Base-by-base conservation (phyloP, 1,140 invertebrate genomes). In the Drosophila kurseongensis region DNA sequence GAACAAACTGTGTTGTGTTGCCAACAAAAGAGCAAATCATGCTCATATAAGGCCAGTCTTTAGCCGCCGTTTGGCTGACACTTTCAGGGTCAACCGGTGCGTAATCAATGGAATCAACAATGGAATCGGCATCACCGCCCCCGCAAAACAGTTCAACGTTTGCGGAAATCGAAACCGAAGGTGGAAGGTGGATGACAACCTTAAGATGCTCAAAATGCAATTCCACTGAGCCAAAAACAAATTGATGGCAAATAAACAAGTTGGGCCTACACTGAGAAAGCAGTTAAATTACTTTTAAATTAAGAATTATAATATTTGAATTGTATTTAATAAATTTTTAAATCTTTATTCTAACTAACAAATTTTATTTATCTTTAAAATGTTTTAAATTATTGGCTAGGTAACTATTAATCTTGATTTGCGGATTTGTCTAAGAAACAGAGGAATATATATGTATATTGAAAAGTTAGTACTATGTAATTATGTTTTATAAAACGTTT, bases 41-140 rank as follows among this genome's bases (percentile, higher is more conserved):
- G 76, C 65, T 83, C 84, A 77, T 83, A 88, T 83, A 85, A 75
- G 82, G 82, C 56, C 74, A 71, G 58, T 60, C 58, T 67, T 60
- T 47, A 48, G 68, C 59, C 54, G 42, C 27, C 74, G 47, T 59
- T 62, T 56, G 29, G 35, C 56, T 69, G 71, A 75, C 44, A 68
- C 67, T 88, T 86, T 86, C 82, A 86, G 83, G 82, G 82, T 88
- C 82, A 86, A 86, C 76, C 36, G 76, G 62, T 79, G 62, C 54
- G 61, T 71, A 71, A 78, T 65, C 50, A 54, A 56, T 71, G 68
- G 57, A 48, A 48, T 48, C 57, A 40, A 40, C 29, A 32, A 1
- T 32, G 29, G 29, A 32, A 32, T 32, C 29, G 38, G 58, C 75
- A 68, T 50, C 54, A 40, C 35, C 51, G 51, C 56, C 54, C 63